Conservation (phyloP, 2,888 invertebrate genomes). For the Sympetrum striolatum region DNA sequence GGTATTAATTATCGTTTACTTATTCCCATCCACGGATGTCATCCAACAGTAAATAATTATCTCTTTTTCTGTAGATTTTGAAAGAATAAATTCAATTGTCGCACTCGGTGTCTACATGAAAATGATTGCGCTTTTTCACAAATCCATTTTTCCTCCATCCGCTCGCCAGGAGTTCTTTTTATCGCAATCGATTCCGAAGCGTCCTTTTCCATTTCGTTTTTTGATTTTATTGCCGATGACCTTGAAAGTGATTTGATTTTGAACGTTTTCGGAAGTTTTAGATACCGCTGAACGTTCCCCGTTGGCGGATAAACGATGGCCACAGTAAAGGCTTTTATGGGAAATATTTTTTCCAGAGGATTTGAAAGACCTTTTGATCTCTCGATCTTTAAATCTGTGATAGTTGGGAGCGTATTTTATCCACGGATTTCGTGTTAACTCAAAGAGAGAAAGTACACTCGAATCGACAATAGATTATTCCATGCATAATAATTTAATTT, state of each 20-base stretch:
- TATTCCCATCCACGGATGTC: not conserved
- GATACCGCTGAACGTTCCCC: not conserved
- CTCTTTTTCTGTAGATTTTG: not conserved
- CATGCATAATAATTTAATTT: no score
- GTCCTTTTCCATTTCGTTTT: not conserved
- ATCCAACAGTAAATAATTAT: not conserved
- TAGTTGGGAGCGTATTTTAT: no score
- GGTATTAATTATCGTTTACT: not conserved
- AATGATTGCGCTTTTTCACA: not conserved
- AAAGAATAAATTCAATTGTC: not conserved
- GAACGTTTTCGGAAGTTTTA: not conserved
- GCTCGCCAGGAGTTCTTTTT: not conserved
- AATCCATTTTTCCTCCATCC: not conserved
- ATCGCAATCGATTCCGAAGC: not conserved
- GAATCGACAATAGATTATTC: no score
- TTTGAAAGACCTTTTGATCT: no score
- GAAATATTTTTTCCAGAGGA: no score
- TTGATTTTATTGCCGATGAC: not conserved
- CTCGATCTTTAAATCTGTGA: no score
- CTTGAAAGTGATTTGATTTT: not conserved
- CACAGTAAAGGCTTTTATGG: not conserved
- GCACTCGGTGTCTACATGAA: not conserved
- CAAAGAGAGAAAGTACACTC: no score
- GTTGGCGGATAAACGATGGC: not conserved
- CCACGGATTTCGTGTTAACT: no score